A percentile compares a stretch with the other conserved stretches of the same genome.
Conservation (phyloP, 2,888 invertebrate species). For the Orthonychiurus folsomi region DNA sequence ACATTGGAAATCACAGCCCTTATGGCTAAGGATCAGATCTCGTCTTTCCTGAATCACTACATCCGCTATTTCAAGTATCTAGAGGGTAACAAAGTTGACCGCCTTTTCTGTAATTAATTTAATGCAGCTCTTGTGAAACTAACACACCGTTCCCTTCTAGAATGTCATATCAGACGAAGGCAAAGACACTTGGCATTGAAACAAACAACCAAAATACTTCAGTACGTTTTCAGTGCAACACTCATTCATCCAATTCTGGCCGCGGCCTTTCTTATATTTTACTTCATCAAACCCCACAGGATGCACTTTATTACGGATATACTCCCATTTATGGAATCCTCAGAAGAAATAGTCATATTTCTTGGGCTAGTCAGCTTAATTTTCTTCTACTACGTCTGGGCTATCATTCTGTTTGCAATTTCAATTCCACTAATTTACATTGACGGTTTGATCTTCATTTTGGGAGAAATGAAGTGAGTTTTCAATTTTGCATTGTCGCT, state of each 20-base stretch:
- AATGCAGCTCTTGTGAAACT: no score
- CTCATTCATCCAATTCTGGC: not conserved
- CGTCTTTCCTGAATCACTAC: not conserved
- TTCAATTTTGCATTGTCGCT: no score
- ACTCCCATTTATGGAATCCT: not conserved
- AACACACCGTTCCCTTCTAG: no score
- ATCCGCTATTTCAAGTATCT: not conserved
- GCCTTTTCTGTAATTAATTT: no score
- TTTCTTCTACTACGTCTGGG: not conserved
- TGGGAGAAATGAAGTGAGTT: not conserved
- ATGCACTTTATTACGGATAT: not conserved
- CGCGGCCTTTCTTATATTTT: not conserved
- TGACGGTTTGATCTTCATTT: not conserved
- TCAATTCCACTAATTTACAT: not conserved
- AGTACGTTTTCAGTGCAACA: not conserved
- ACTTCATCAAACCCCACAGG: not conserved
- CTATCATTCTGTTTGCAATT: not conserved
- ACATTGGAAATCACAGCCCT: not conserved
- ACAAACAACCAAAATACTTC: no score
- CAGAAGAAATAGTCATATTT: not conserved
- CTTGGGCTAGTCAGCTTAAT: not conserved
- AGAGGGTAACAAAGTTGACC: not conserved
- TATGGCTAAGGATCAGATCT: not conserved
- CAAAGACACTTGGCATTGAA: no score
- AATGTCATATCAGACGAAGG: no score